Evolutionary conservation across 2,113 vertebrate species (phyloP), one percentile per base, ranked within the genome.

Genomic region (Aptenodytes forsteri): DNA sequence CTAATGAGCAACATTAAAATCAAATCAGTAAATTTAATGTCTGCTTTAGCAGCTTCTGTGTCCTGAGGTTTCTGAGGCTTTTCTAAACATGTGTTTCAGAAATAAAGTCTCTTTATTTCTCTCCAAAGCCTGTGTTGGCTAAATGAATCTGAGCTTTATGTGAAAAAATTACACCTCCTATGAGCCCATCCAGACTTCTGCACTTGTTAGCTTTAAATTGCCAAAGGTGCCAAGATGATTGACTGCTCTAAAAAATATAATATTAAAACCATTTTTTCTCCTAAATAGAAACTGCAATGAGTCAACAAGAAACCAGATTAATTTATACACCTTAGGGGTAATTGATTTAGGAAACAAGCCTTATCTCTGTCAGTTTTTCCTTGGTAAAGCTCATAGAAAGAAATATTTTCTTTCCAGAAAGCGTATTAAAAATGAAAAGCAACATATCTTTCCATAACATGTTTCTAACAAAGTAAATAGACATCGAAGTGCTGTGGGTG

Each of bases 1-100:
- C 25, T 71, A 83, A 81, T 49, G 65, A 92, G 61, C 34, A 85
- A 69, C 49, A 66, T 94, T 93, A 94, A 87, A 93, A 85, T 93
- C 65, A 88, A 58, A 94, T 93, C 58, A 80, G 66, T 87, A 93
- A 76, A 96, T 87, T 67, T 86, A 81, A 71, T 52, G 8, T 67
- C 64, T 95, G 50, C 22, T 86, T 87, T 87, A 97, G 81, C 40
- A 87, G 49, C 61, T 94, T 79, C 91, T 70, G 62, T 85, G 81
- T 89, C 47, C 44, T 77, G 54, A 89, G 49, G 54, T 80, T 94
- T 92, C 54, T 54, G 52, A 87, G 77, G 30, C 38, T 77, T 93
- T 90, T 85, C 84, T 83, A 72, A 59, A 89, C 46, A 79, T 58
- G 4, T 85, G n/a, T 66, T 85, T n/a, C 22, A 85, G 49, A 50